Conservation (phyloP, 2,888 invertebrate genomes). For the Brassicogethes aeneus region DNA sequence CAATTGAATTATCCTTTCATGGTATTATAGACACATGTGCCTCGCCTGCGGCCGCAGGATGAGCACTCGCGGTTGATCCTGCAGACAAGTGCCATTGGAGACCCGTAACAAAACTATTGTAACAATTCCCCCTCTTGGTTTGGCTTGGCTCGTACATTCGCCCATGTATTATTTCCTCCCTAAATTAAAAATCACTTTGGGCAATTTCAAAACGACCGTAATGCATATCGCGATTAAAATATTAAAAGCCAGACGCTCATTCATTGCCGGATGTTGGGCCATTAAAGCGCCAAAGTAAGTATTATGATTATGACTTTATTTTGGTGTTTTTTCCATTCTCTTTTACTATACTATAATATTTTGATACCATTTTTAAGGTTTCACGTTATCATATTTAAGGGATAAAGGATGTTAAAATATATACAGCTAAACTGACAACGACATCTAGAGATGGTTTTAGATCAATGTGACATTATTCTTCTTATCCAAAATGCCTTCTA, state of each 20-base stretch:
- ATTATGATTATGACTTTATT: too few relatives aligned
- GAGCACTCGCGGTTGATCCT: background rate
- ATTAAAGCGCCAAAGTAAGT: background rate
- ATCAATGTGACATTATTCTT: too few relatives aligned
- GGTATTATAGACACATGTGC: conserved; percentile 18
- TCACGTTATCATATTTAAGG: too few relatives aligned
- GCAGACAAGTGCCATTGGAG: background rate
- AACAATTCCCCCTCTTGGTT: background rate
- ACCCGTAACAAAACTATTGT: conserved; percentile 1
- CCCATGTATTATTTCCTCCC: conserved; percentile 14
- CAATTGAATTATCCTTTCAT: conserved; percentile 18
- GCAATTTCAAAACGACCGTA: conserved; percentile 17
- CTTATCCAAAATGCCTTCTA: too few relatives aligned
- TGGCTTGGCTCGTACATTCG: background rate
- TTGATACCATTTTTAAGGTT: too few relatives aligned
- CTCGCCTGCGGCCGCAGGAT: background rate
- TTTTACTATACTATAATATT: too few relatives aligned
- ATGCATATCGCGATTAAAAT: conserved; percentile 23
- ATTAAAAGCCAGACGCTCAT: conserved; percentile 21
- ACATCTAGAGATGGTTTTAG: too few relatives aligned
- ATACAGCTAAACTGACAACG: too few relatives aligned
- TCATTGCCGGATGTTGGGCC: conserved; percentile 6
- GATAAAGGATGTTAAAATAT: too few relatives aligned
- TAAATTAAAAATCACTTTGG: conserved; percentile 25
- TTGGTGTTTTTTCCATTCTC: too few relatives aligned